A percentile compares a stretch with the other conserved stretches of the same genome.
Conservation (phyloP, 92 coral and sea anemone genomes). For the Meandrina meandrites region DNA sequence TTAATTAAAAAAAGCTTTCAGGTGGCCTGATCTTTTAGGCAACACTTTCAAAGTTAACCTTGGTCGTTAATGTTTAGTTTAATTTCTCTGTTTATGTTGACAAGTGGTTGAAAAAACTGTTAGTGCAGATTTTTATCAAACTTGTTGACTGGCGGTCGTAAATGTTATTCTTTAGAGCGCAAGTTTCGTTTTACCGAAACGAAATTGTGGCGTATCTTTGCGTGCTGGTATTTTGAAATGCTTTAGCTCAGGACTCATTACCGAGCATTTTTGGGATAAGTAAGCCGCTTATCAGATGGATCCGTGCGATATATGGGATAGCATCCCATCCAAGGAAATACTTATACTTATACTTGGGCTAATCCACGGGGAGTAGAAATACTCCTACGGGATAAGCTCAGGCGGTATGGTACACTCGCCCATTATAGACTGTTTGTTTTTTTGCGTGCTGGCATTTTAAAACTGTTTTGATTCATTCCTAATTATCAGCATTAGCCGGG, state of each 20-base stretch:
- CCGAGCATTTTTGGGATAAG: neutral
- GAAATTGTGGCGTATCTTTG: neutral
- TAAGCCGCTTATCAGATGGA: neutral
- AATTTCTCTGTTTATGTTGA: neutral
- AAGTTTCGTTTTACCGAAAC: slow-evolving; percentile 1
- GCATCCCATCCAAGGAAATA: too few species aligned
- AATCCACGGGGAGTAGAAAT: too few species aligned
- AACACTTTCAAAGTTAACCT: neutral
- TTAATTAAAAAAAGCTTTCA: neutral
- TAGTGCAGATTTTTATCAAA: neutral
- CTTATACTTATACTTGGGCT: too few species aligned
- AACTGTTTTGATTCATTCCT: too few species aligned
- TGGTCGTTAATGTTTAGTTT: neutral
- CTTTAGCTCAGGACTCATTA: neutral
- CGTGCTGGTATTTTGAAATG: neutral
- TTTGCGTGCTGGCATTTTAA: too few species aligned
- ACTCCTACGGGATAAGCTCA: too few species aligned
- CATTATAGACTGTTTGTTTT: too few species aligned
- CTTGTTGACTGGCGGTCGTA: too few species aligned
- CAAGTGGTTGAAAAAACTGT: neutral
- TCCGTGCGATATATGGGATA: too few species aligned
- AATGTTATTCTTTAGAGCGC: neutral
- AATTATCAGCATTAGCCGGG: neutral
- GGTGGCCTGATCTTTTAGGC: neutral
- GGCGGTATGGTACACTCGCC: too few species aligned